Conservation (phyloP, 2,113 vertebrate genomes). For the Illadopsis cleaveri region DNA sequence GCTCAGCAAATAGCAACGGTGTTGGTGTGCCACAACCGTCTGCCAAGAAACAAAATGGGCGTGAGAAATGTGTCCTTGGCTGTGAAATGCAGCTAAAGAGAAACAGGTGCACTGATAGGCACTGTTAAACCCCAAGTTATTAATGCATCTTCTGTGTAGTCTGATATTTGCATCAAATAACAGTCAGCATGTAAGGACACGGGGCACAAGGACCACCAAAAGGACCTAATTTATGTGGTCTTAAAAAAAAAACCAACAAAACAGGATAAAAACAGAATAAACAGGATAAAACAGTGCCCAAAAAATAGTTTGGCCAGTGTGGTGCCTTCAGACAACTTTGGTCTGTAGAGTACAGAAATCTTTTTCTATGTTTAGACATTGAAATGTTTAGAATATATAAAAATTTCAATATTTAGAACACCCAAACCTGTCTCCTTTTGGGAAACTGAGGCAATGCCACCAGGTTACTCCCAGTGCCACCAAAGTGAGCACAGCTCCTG, state of each 20-base stretch:
- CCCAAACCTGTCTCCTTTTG: not conserved
- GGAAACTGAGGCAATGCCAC: not conserved
- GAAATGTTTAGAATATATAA: too few species aligned
- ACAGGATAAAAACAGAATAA: too few species aligned
- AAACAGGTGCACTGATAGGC: not conserved
- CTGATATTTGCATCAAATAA: not conserved
- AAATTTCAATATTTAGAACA: not conserved
- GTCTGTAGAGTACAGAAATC: not conserved
- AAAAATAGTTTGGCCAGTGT: not conserved
- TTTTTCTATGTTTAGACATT: not conserved
- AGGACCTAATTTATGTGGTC: not conserved
- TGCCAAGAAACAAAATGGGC: not conserved
- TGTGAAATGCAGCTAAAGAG: not conserved
- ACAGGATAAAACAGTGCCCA: not conserved
- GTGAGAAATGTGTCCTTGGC: not conserved
- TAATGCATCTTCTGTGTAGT: not conserved
- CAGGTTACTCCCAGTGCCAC: not conserved
- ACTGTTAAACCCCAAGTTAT: too few species aligned
- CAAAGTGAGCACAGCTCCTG: not conserved
- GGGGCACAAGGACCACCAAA: too few species aligned
- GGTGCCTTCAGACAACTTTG: not conserved
- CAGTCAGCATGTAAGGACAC: not conserved
- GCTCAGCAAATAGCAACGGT: slow-evolving; percentile 18
- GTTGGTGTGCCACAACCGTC: slow-evolving; percentile 37
- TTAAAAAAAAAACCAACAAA: too few species aligned